Evolutionary conservation across 2,797 vertebrate species (phyloP).

Genomic region (Phylloscopus collybita): DNA sequence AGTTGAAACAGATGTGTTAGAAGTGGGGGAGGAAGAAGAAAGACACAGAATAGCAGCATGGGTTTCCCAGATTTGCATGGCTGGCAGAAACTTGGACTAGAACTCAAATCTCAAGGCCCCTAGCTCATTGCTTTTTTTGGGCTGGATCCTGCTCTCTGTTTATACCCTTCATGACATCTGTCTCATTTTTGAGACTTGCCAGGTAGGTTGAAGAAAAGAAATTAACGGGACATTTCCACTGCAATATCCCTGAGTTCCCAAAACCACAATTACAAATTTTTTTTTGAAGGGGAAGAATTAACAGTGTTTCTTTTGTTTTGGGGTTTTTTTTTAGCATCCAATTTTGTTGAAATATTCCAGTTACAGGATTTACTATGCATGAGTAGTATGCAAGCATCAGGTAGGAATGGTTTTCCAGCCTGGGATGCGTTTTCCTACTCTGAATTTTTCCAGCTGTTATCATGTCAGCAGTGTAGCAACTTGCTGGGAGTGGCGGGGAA

Average conservation of each 20-base stretch:
- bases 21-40: slow-evolving; percentile 35
- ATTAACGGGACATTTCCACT: background rate
- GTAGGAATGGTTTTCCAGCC: background rate
- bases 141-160: slow-evolving; percentile 25
- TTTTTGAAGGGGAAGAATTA: background rate
- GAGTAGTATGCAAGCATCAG: background rate
- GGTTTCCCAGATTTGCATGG: slow-evolving; percentile 12
- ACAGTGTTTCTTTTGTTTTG: background rate
- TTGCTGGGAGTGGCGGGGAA: background rate
- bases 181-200: slow-evolving; percentile 24
- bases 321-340: background rate
- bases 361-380: background rate
- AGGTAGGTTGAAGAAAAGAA: background rate
- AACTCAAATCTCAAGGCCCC: slow-evolving; percentile 18
- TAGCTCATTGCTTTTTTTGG: slow-evolving; percentile 33
- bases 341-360: background rate
- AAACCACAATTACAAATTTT: background rate
- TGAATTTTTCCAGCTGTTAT: background rate
- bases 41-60: slow-evolving; percentile 17
- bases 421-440: background rate
- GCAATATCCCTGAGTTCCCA: background rate
- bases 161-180: slow-evolving; percentile 1
- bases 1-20: slow-evolving; percentile 53
- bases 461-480: background rate
- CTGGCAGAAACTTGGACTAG: slow-evolving; percentile 48